These are phyloP conservation scores for Albula glossodonta DNA, from an alignment of 2,113 vertebrate species.

Conservation along the genomic window DNA sequence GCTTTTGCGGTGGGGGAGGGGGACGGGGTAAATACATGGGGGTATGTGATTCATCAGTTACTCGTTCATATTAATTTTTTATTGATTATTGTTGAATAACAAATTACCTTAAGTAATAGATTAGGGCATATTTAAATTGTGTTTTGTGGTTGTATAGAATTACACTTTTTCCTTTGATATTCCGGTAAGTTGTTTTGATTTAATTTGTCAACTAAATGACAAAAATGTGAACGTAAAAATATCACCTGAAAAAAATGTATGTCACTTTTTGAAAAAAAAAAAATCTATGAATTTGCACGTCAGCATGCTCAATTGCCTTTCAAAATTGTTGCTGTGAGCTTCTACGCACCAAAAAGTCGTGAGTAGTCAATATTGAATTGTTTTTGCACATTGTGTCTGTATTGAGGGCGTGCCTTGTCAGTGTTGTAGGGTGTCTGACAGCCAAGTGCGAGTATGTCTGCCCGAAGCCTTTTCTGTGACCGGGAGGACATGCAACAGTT, in stretches of 20 bases:
- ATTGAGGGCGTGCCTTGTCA: constrained; percentile 36
- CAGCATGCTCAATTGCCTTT: no score
- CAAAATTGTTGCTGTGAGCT: not conserved
- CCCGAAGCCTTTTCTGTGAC: not conserved
- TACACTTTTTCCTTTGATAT: not conserved
- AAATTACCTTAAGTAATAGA: not conserved
- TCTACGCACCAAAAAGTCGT: not conserved
- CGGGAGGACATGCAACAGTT: constrained; percentile 12
- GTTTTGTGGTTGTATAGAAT: not conserved
- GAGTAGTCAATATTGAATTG: not conserved
- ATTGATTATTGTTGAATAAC: not conserved
- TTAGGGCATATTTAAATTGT: not conserved
- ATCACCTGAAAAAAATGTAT: no score
- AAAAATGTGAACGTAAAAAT: no score
- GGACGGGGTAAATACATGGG: not conserved
- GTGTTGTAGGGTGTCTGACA: not conserved
- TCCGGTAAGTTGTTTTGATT: no score
- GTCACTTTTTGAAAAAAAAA: no score
- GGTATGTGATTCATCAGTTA: not conserved
- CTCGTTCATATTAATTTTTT: not conserved
- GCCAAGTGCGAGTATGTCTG: not conserved
- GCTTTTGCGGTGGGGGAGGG: not conserved
- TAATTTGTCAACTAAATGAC: no score
- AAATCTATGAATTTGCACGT: no score
- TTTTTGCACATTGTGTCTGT: not conserved